Conservation (phyloP, 2,888 invertebrate species). For the Saturnia japonica region DNA sequence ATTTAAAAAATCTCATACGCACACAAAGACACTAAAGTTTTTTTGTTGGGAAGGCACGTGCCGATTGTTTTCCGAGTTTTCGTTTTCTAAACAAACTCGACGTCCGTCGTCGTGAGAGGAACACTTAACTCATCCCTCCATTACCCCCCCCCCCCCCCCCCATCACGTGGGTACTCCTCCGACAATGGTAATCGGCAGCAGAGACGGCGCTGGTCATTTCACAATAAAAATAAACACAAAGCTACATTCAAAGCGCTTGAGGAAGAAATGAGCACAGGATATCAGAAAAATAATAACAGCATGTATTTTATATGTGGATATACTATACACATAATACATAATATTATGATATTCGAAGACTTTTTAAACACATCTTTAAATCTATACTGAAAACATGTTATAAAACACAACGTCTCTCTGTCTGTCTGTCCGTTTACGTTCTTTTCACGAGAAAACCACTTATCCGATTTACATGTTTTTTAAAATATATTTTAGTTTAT, state of each 20-base stretch:
- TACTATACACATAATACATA: too few relatives aligned
- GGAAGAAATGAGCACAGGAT: not conserved
- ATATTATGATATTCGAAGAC: too few relatives aligned
- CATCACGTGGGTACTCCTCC: not conserved
- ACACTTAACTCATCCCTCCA: not conserved
- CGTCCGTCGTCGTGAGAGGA: not conserved
- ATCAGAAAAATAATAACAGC: too few relatives aligned
- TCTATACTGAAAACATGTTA: too few relatives aligned
- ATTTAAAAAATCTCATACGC: not conserved
- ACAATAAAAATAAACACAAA: not conserved
- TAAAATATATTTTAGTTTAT: too few relatives aligned
- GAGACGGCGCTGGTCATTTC: not conserved
- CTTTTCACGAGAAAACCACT: too few relatives aligned
- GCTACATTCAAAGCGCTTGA: not conserved
- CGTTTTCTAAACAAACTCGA: not conserved
- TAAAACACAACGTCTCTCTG: too few relatives aligned
- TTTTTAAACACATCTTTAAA: too few relatives aligned
- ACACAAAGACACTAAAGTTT: not conserved
- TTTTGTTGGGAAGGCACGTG: not conserved
- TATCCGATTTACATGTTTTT: too few relatives aligned
- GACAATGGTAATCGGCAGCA: conserved; percentile 1
- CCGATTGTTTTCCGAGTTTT: conserved; percentile 1
- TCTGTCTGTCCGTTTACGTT: too few relatives aligned
- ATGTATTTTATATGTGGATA: too few relatives aligned
- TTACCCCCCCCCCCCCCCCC: not conserved